Percentiles rank a stretch among this genome's conserved stretches.
Evolutionary conservation across 2,888 invertebrate genomes (phyloP).

Genomic region (Colletes collaris): DNA sequence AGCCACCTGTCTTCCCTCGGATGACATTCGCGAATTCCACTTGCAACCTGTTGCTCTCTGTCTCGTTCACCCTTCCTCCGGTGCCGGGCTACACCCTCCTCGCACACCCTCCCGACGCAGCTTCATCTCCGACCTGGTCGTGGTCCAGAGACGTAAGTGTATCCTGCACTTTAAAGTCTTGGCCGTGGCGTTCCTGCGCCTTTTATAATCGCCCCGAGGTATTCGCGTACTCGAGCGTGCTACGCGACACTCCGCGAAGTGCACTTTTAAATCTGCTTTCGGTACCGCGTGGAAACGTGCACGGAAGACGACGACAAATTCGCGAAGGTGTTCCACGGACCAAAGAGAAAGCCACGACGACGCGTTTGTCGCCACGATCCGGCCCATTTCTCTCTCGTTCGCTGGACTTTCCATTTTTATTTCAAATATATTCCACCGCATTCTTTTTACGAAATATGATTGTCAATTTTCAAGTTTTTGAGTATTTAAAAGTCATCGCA

Average conservation of each 20-base stretch:
- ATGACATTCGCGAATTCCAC: conserved; percentile 80
- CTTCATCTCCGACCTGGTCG: conserved; percentile 37
- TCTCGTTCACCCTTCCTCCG: conserved; percentile 67
- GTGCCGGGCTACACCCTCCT: conserved; percentile 69
- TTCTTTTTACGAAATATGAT: no score
- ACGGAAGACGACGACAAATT: conserved; percentile 12
- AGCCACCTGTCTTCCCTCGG: conserved; percentile 62
- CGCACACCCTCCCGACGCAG: conserved; percentile 57
- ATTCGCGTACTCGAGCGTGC: conserved; percentile 26
- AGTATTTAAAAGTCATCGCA: no score
- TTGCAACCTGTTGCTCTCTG: conserved; percentile 82
- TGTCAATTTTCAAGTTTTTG: no score
- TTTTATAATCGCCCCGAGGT: conserved; percentile 59
- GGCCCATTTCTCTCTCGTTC: no score
- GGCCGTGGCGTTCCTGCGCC: conserved; percentile 33
- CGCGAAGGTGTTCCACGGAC: not conserved
- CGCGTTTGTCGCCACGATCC: conserved; percentile 12
- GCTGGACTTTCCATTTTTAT: no score
- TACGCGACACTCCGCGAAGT: conserved; percentile 22
- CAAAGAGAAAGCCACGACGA: not conserved
- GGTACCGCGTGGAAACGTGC: conserved; percentile 15
- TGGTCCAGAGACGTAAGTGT: conserved; percentile 63
- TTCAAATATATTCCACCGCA: no score
- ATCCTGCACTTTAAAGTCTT: conserved; percentile 64
- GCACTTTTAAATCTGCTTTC: conserved; percentile 45